Evolutionary conservation across 2,888 invertebrate species (phyloP), one percentile per base, ranked within the genome.

Genomic region (Pinctada fucata): DNA sequence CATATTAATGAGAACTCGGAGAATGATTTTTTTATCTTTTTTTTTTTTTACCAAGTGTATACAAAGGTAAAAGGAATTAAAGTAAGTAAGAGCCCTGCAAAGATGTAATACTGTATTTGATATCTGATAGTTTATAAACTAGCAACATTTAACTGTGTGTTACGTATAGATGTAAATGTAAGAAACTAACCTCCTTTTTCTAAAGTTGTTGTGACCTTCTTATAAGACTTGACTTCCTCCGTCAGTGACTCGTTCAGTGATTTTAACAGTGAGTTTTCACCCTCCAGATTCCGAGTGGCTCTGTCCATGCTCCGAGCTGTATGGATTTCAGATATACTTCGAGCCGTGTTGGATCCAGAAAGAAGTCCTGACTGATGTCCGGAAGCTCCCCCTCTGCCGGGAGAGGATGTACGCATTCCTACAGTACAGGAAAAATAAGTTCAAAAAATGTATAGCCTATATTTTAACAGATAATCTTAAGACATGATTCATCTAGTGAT

Each of bases 151-250:
- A 31, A 31, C 31, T 31, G 31, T 1, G 31, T 31, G 31, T 31
- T 31, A 31, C 31, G 31, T 31, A 31, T 31, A 31, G 31, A 31
- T 31, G 31, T 31, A 31, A 69, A 48, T 13, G 5, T 67, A 31
- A 58, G 13, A 5, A 10, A 76, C 77, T 70, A 76, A 89, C 89
- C 87, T 83, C 88, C 88, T 81, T 84, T 84, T 68, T 85, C 85
- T 68, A 87, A 82, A 5, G 88, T 87, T 49, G 86, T 83, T 4
- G 86, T 88, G 10, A 88, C 87, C 50, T 86, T 85, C 8, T 86
- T 81, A 66, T 87, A 84, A 3, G 86, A 82, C 48, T 81, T 79
- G 2, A 89, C 85, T 68, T 88, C 88, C 49, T 78, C 73, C 70
- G 84, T 82, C 72, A 88, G 78, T 51, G 89, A 86, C 64, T 84